phyloP scores from a whole-genome alignment of 2,113 vertebrate genomes.

The Platycercus adscitus region DNA sequence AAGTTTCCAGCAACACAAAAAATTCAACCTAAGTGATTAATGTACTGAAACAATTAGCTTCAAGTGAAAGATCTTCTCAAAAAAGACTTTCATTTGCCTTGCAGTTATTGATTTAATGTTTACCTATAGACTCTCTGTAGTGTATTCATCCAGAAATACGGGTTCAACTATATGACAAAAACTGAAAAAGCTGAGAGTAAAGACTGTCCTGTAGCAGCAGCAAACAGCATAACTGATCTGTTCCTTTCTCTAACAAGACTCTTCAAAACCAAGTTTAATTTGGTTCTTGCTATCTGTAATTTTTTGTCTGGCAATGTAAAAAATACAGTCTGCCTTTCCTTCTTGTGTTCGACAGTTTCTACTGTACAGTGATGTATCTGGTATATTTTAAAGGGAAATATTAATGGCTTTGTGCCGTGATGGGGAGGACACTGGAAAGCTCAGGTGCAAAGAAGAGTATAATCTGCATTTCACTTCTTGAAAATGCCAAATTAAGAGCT shows the following conservation, averaged over 20 bases:
- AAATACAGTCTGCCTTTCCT: not conserved
- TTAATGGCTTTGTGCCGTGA: accelerated
- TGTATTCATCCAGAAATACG: not conserved
- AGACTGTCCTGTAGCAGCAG: not conserved
- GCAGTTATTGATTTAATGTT: constrained; percentile 6
- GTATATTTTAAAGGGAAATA: not conserved
- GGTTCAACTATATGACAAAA: not conserved
- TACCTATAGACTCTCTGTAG: not conserved
- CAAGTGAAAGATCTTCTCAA: not conserved
- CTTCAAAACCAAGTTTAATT: not conserved
- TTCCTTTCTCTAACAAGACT: not conserved
- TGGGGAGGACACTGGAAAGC: not conserved
- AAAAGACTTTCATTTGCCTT: not conserved
- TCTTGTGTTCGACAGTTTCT: not conserved
- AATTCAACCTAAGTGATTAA: not conserved
- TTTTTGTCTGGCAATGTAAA: not conserved
- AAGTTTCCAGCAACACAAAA: not conserved
- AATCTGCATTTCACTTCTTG: not conserved
- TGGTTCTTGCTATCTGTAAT: not conserved
- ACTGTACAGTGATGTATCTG: not conserved
- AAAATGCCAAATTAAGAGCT: not conserved
- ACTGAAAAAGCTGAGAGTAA: not conserved
- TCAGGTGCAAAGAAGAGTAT: not conserved
- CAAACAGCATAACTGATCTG: not conserved
- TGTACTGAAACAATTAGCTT: not conserved